Base-by-base conservation (phyloP, 2,113 vertebrate genomes). In the Oncorhynchus clarkii region DNA sequence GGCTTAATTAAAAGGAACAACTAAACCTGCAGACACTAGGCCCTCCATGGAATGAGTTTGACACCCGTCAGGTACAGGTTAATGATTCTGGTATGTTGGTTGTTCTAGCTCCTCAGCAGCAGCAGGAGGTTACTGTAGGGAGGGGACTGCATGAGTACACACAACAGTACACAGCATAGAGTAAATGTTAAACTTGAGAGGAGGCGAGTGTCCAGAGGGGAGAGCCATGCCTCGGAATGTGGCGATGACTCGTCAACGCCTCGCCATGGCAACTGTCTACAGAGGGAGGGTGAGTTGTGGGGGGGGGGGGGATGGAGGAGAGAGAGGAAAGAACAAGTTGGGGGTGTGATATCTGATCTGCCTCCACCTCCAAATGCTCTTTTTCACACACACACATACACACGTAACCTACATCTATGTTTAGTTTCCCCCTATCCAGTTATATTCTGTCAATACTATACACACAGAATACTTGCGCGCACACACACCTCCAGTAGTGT, bases 221-320 rank as follows among this genome's bases (percentile, higher is more conserved):
- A 11, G 45, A 20, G 34, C 29, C 34, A 49, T 12, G 68, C 29
- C 1, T 49, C 76, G 83, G 83, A 87, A 85, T 83, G 82, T 80
- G 77, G 72, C 0, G 0, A 74, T 67, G 72, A 70, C 82, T 80
- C 67, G 13, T 81, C 79, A 80, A 75, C 82, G 49, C 24, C 78
- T 89, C 84, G 60, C 86, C 82, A 88, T 89, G 86, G 86, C 81
- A 82, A 89, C 87, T 77, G 51, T 88, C 86, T 89, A 89, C 79
- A 87, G 78, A 72, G 24, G 31, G 31, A 9, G 24, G 72, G 24
- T 29, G 68, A 24, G 22, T 24, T 70, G 75, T 60, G 82, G 34
- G 57, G 62, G 78, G 26, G 24, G 34, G 48, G 24, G 48, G 5
- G 29, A 31, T 31, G 29, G 29, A 24, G 69, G 22, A 45, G 20